A percentile compares a stretch with the other conserved stretches of the same genome.
phyloP scores from a whole-genome alignment of 2,797 vertebrate species.

The Serranus cabrilla region DNA sequence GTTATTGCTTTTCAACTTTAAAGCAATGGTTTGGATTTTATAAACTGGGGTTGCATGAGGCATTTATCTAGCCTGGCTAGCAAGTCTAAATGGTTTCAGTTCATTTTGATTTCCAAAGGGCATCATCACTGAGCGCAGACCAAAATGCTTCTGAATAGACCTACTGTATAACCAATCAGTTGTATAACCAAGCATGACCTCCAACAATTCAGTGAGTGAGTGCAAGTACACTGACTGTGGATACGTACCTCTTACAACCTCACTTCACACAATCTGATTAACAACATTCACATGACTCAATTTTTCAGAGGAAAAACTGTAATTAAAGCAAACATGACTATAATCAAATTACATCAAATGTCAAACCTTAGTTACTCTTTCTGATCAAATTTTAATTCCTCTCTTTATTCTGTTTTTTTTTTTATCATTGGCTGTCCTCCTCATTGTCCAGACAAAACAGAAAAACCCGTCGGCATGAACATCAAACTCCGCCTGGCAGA shows the following conservation, averaged over 20 bases:
- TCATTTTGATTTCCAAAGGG: too few species aligned
- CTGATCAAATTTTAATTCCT: constrained; percentile 1
- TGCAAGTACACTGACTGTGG: too few species aligned
- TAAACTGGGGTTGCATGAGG: too few species aligned
- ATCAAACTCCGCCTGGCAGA: constrained; percentile 85
- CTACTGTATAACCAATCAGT: too few species aligned
- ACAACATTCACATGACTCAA: not conserved
- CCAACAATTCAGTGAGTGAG: too few species aligned
- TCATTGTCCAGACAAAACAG: constrained; percentile 72
- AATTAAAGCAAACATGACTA: not conserved
- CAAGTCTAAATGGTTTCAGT: too few species aligned
- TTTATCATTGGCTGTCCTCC: constrained; percentile 1
- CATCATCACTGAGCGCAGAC: too few species aligned
- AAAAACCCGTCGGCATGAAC: constrained; percentile 79
- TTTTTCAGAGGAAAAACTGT: not conserved
- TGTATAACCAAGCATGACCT: too few species aligned
- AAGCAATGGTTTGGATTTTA: not conserved
- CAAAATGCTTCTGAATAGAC: too few species aligned
- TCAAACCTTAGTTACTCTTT: not conserved
- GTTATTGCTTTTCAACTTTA: not conserved
- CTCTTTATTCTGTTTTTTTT: not conserved
- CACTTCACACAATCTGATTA: too few species aligned
- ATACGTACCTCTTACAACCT: too few species aligned
- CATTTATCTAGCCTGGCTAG: too few species aligned
- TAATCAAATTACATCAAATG: not conserved